Percentiles rank a stretch among this genome's conserved stretches.
Conservation (phyloP, 2,888 invertebrate genomes). For the Microplitis manilae region DNA sequence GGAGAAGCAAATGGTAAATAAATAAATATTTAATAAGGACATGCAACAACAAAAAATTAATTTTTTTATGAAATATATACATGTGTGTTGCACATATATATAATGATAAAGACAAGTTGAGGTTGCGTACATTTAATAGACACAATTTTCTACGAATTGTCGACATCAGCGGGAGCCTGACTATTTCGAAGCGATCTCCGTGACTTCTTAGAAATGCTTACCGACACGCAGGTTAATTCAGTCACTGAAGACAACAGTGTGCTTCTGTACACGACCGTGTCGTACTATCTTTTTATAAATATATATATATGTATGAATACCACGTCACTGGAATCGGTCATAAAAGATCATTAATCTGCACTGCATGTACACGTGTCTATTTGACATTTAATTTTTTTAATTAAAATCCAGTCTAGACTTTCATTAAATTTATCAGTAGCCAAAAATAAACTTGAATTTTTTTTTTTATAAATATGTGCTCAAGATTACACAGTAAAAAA, state of each 20-base stretch:
- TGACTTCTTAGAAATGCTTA: constrained; percentile 48
- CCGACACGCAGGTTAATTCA: constrained; percentile 52
- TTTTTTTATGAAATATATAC: constrained; percentile 2
- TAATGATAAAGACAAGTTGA: background rate
- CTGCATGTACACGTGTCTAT: background rate
- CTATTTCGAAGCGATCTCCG: constrained; percentile 53
- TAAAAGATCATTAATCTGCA: constrained; percentile 10
- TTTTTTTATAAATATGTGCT: background rate
- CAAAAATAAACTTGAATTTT: background rate
- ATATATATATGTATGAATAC: background rate
- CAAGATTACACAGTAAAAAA: no score
- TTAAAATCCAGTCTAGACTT: background rate
- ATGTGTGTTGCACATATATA: background rate
- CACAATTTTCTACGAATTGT: constrained; percentile 49
- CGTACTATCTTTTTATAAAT: background rate
- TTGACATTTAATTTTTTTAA: background rate
- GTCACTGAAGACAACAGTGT: constrained; percentile 48
- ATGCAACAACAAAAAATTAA: background rate
- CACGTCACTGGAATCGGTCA: background rate
- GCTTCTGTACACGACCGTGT: constrained; percentile 42
- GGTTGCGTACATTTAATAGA: constrained; percentile 45
- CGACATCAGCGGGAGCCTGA: constrained; percentile 44
- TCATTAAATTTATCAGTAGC: background rate
- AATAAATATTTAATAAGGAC: constrained; percentile 12
- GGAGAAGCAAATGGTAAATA: background rate